Percentiles rank a stretch among this genome's conserved stretches.
phyloP scores from a whole-genome alignment of 2,797 vertebrate species.

The Tauraco hartlaubi region DNA sequence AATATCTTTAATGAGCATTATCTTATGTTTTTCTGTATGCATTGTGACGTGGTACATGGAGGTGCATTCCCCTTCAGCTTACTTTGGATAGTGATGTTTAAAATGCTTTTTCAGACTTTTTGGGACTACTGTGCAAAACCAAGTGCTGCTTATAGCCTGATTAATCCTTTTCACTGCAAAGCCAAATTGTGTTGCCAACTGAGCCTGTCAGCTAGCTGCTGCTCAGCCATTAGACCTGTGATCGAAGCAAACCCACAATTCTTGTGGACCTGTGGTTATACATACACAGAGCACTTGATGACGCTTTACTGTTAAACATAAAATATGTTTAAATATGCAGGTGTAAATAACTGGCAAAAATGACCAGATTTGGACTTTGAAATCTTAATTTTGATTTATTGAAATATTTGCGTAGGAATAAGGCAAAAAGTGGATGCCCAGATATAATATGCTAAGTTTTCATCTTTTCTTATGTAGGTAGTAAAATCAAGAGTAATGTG shows the following conservation, averaged over 20 bases:
- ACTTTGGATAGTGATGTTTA: not conserved
- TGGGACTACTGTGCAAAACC: not conserved
- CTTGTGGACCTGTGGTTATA: not conserved
- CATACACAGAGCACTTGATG: not conserved
- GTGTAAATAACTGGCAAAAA: not conserved
- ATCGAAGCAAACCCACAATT: not conserved
- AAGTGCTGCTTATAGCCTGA: not conserved
- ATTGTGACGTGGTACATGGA: fast-evolving
- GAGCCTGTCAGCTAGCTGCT: not conserved
- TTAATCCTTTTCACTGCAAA: not conserved
- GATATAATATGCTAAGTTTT: not conserved
- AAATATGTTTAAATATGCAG: not conserved
- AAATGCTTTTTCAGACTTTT: not conserved
- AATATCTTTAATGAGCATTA: fast-evolving
- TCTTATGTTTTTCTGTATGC: not conserved
- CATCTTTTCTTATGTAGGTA: fast-evolving
- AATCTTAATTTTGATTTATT: not conserved
- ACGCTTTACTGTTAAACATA: not conserved
- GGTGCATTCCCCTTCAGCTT: not conserved
- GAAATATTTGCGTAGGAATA: not conserved
- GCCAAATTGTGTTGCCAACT: not conserved
- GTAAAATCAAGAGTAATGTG: not conserved
- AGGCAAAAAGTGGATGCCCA: not conserved
- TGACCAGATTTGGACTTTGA: not conserved
- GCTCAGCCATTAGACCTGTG: not conserved